Conservation (phyloP, 2,797 vertebrate genomes). For the Pterois miles region DNA sequence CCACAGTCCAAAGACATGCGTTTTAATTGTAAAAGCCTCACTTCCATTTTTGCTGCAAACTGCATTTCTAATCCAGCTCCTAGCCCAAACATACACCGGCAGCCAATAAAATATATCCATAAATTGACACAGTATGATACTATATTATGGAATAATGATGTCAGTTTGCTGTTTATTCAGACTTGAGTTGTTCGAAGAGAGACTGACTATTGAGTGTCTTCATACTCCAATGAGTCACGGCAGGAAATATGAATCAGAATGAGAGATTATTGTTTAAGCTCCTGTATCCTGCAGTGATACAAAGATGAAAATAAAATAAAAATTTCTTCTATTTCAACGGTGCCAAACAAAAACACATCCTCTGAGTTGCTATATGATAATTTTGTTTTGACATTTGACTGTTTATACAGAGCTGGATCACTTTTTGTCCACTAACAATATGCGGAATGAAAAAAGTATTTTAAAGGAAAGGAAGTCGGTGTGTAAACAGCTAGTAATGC, state of each 20-base stretch:
- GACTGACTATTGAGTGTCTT: conserved; percentile 9
- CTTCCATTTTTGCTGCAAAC: background rate
- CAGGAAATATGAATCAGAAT: conserved; percentile 19
- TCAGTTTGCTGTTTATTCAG: conserved; percentile 10
- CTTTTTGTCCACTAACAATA: background rate
- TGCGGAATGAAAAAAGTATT: background rate
- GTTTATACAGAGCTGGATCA: background rate
- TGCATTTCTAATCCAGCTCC: background rate
- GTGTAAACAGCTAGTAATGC: background rate
- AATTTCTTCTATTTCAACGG: background rate
- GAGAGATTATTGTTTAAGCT: background rate
- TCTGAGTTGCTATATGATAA: background rate
- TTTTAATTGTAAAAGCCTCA: background rate
- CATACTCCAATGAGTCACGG: conserved; percentile 9
- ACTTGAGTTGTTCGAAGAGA: background rate
- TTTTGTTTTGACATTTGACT: background rate
- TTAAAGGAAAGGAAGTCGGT: background rate
- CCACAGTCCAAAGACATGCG: too few relatives aligned
- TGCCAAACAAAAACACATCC: background rate
- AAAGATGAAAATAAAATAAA: conserved; percentile 11
- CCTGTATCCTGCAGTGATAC: background rate
- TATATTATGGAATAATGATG: background rate
- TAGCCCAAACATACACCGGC: background rate
- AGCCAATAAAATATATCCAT: background rate
- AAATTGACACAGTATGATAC: background rate